Evolutionary conservation across 2,113 vertebrate species (phyloP).

Genomic region (Taxidea taxus): DNA sequence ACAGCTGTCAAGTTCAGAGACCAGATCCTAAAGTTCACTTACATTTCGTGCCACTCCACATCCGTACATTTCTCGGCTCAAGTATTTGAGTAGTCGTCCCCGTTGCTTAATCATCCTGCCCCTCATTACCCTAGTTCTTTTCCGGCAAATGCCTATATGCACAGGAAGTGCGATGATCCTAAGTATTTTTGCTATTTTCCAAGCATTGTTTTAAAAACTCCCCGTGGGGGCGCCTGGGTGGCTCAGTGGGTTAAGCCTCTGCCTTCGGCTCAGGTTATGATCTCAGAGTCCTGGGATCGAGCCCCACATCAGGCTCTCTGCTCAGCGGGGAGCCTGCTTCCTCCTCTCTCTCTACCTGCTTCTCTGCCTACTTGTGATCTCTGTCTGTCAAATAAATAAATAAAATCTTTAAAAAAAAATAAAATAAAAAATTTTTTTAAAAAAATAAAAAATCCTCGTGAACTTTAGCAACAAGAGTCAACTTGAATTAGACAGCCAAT

Average conservation of each 20-base stretch:
- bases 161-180: conserved; percentile 33
- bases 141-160: conserved; percentile 60
- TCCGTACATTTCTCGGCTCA: conserved; percentile 78
- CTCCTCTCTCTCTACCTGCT: too few relatives aligned
- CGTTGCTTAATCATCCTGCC: conserved; percentile 65
- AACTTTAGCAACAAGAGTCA: neutral
- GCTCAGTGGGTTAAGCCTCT: too few relatives aligned
- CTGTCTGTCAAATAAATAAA: too few relatives aligned
- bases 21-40: conserved; percentile 83
- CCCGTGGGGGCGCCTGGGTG: too few relatives aligned
- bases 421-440: too few relatives aligned
- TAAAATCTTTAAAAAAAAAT: too few relatives aligned
- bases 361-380: too few relatives aligned
- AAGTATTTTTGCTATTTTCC: conserved; percentile 3
- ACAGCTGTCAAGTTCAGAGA: conserved; percentile 86
- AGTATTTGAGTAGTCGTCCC: conserved; percentile 77
- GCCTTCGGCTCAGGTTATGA: too few relatives aligned
- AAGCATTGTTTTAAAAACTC: conserved; percentile 19
- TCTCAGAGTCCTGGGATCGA: too few relatives aligned
- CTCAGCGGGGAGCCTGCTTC: too few relatives aligned
- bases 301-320: too few relatives aligned
- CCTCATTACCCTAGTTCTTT: conserved; percentile 53
- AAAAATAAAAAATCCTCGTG: neutral
- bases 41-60: conserved; percentile 79
- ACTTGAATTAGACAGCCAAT: neutral